A percentile compares a stretch with the other conserved stretches of the same genome.
phyloP scores from a whole-genome alignment of 2,113 vertebrate species.

The Corythornis vintsioides region DNA sequence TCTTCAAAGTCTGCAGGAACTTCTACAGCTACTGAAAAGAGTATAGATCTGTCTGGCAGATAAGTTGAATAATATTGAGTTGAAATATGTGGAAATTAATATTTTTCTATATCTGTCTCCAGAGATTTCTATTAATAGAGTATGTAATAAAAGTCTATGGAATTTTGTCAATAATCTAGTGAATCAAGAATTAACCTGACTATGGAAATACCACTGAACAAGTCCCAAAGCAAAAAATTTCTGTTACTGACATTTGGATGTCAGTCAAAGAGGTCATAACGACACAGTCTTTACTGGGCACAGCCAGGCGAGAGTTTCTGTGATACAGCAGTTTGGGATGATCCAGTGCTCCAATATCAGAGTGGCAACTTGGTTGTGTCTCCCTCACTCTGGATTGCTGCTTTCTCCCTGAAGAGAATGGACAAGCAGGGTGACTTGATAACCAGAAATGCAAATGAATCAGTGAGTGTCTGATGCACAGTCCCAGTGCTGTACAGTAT shows the following conservation, averaged over 20 bases:
- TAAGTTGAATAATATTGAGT: not conserved
- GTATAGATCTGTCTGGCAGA: not conserved
- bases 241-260: not conserved
- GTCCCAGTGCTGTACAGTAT: not conserved
- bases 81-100: not conserved
- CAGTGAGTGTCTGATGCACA: not conserved
- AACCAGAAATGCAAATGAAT: not conserved
- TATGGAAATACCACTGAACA: not conserved
- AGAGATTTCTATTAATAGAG: not conserved
- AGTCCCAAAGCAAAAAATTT: not conserved
- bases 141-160: not conserved
- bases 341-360: not conserved
- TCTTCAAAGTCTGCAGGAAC: not conserved
- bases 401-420: not conserved
- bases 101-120: not conserved
- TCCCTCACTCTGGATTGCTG: not conserved
- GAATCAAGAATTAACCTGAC: not conserved
- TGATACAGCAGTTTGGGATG: not conserved
- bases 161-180: not conserved
- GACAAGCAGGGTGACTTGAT: not conserved
- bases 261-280: not conserved
- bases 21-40: not conserved
- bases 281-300: not conserved
- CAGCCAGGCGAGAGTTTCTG: not conserved
- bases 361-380: not conserved